Conservation (phyloP, 2,113 vertebrate species). For the Notothenia rossii region DNA sequence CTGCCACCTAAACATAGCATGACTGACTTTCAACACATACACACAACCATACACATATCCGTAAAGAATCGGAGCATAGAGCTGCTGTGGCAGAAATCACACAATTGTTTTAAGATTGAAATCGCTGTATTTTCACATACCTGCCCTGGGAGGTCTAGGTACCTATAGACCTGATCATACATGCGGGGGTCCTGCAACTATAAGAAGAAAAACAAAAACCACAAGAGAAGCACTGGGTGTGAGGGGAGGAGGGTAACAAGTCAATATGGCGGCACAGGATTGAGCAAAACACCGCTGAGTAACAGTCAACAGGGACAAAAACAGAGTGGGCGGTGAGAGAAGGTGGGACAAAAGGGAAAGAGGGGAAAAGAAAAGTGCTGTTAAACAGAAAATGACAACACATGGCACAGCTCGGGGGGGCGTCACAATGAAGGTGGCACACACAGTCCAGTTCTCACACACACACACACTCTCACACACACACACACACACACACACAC, state of each 20-base stretch:
- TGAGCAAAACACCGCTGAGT: slow-evolving; percentile 52
- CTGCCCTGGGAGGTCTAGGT: slow-evolving; percentile 87
- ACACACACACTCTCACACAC: too few relatives aligned
- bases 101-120: slow-evolving; percentile 48
- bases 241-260: slow-evolving; percentile 59
- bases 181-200: slow-evolving; percentile 87
- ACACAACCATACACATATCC: slow-evolving; percentile 15
- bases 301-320: slow-evolving; percentile 58
- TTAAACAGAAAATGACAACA: slow-evolving; percentile 74
- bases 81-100: slow-evolving; percentile 59
- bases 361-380: slow-evolving; percentile 65
- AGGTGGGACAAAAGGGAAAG: slow-evolving; percentile 51
- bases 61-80: slow-evolving; percentile 38
- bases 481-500: slow-evolving; percentile 5
- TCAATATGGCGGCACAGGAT: slow-evolving; percentile 62
- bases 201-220: slow-evolving; percentile 80
- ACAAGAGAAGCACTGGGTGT: slow-evolving; percentile 79
- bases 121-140: slow-evolving; percentile 79
- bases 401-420: slow-evolving; percentile 29
- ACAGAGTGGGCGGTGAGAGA: slow-evolving; percentile 51
- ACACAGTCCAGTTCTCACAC: slow-evolving; percentile 10
- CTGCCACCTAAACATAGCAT: slow-evolving; percentile 33
- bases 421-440: slow-evolving; percentile 65
- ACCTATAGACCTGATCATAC: slow-evolving; percentile 88
- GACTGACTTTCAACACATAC: slow-evolving; percentile 4